phyloP scores from a whole-genome alignment of 1,140 invertebrate species.

The Anastatus disparis region DNA sequence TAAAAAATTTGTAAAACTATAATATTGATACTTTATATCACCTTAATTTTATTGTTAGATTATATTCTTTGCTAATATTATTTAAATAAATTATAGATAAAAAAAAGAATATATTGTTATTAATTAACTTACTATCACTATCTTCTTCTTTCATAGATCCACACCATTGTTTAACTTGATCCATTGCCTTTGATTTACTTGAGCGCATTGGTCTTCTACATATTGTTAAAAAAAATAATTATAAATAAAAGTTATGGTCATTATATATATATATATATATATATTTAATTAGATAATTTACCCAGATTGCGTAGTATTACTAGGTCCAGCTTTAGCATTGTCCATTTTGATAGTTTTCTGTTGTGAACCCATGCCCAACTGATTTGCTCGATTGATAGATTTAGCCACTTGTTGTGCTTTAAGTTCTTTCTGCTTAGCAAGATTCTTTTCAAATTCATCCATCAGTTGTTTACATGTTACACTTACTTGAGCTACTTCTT shows the following conservation, averaged over 20 bases:
- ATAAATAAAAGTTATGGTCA: conserved; percentile 14
- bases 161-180: conserved; percentile 87
- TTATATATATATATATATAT: not conserved
- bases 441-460: conserved; percentile 82
- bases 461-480: conserved; percentile 76
- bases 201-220: conserved; percentile 78
- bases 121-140: conserved; percentile 58
- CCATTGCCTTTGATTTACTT: conserved; percentile 82
- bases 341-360: conserved; percentile 58
- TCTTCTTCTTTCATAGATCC: conserved; percentile 75
- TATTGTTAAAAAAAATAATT: conserved; percentile 14
- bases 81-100: not conserved
- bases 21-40: too few species aligned
- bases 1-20: too few species aligned
- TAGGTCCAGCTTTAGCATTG: conserved; percentile 61
- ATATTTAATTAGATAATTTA: conserved; percentile 36
- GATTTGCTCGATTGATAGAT: conserved; percentile 45
- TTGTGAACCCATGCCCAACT: conserved; percentile 35
- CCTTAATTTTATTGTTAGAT: too few species aligned
- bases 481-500: conserved; percentile 77
- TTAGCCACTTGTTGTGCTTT: conserved; percentile 69
- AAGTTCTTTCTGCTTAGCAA: conserved; percentile 78
- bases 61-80: not conserved
- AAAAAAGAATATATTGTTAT: too few species aligned
- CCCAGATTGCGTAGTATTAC: conserved; percentile 57